phyloP scores from a whole-genome alignment of 2,888 invertebrate species.

The Eumacrocentrus americanus region DNA sequence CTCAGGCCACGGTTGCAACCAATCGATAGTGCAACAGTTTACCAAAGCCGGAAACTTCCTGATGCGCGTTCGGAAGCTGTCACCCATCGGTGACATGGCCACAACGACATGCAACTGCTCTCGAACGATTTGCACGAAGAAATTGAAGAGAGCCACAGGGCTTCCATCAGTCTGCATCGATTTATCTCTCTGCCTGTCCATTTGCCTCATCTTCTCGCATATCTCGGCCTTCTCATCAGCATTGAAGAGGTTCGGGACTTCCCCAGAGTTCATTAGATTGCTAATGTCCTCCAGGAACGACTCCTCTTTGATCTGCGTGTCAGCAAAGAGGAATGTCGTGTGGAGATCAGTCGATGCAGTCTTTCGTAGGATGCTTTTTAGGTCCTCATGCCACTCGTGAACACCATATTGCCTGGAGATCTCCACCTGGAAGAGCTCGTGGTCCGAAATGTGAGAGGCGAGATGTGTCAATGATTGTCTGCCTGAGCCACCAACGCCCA shows the following conservation, averaged over 20 bases:
- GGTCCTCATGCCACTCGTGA: slow-evolving; percentile 90
- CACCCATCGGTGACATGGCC: slow-evolving; percentile 92
- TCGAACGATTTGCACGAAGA: slow-evolving; percentile 85
- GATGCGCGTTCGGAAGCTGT: slow-evolving; percentile 79
- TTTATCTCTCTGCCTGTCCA: slow-evolving; percentile 89
- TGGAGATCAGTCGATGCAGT: slow-evolving; percentile 84
- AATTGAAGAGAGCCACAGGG: slow-evolving; percentile 86
- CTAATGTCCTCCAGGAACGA: slow-evolving; percentile 92
- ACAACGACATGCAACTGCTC: slow-evolving; percentile 90
- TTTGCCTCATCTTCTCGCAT: slow-evolving; percentile 90
- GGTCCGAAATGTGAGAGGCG: slow-evolving; percentile 90
- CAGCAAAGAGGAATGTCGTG: slow-evolving; percentile 88
- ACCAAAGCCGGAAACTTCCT: slow-evolving; percentile 93
- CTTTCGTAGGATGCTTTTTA: slow-evolving; percentile 80
- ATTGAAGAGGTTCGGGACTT: slow-evolving; percentile 88
- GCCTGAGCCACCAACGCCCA: too few relatives aligned
- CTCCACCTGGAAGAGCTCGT: slow-evolving; percentile 91
- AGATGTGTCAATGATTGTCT: slow-evolving; percentile 88
- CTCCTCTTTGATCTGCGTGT: slow-evolving; percentile 93
- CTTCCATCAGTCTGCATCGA: slow-evolving; percentile 91
- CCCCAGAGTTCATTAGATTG: slow-evolving; percentile 90
- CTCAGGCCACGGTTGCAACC: slow-evolving; percentile 96
- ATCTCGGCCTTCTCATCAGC: slow-evolving; percentile 88
- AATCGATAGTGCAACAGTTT: slow-evolving; percentile 96
- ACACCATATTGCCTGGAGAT: slow-evolving; percentile 85